Evolutionary conservation across 2,797 vertebrate species (phyloP), one percentile per base, ranked within the genome.

Genomic region (Enteromius paludinosus): DNA sequence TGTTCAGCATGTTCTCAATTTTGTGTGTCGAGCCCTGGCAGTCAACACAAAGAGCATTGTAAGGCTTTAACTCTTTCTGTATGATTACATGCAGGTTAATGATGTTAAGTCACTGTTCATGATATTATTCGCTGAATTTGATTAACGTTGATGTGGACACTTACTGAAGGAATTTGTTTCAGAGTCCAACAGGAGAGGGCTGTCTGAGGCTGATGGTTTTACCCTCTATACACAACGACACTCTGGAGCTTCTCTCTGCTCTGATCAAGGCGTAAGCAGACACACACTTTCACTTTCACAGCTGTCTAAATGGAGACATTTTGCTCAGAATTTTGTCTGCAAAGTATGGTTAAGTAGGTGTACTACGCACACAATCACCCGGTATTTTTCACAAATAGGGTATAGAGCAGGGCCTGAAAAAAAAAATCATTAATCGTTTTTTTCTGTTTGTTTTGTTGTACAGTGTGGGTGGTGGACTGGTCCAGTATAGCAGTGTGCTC

Each of bases 111-210:
- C 9, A 6, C 17, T 12, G 76, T 20, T 14, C 38, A 20, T 43
- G 64, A 33, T 56, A 1, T 23, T 14, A 52, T 35, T 38, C n/a
- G 2, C 14, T 74, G n/a, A 38, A 54, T 20, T 33, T 74, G 18
- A 33, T 61, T 41, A 41, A 30, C 0, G 3, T 45, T 15, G 12
- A 33, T 71, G 38, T 43, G 33, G 33, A 43, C 2, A 28, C 15
- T 66, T 23, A 75, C 11, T 3, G 15, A 85, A 47, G 75, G 20
- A 8, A 18, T 86, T 8, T 88, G 20, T 82, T 78, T 23, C 86
- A 98, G 96, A 96, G 92, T 87, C 90, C 95, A 85, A 92, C 95
- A 45, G 96, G 96, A 4, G 97, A 98, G 0, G 96, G 96, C 3
- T 95, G 93, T 17, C 83, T 98, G 81, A 93, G 91, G 86, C 70